phyloP scores from a whole-genome alignment of 2,113 vertebrate genomes.

The Aythya baeri region DNA sequence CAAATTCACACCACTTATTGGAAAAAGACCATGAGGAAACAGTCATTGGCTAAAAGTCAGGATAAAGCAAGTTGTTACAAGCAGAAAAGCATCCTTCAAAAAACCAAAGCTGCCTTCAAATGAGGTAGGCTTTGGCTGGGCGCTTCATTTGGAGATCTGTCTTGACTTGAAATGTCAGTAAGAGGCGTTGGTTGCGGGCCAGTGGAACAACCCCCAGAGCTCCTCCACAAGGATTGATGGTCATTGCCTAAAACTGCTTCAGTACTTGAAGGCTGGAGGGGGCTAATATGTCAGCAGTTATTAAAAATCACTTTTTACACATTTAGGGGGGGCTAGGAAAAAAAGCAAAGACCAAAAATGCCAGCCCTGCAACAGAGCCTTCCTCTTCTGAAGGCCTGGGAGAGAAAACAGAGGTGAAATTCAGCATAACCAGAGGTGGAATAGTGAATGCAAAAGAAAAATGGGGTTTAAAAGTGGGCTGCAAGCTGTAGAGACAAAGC shows the following conservation, averaged over 20 bases:
- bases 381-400: neutral
- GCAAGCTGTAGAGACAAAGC: neutral
- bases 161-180: neutral
- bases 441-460: neutral
- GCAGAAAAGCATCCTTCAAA: neutral
- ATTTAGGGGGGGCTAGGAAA: neutral
- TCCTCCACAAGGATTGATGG: neutral
- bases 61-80: slow-evolving; percentile 11
- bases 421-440: neutral
- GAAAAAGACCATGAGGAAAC: slow-evolving; percentile 7
- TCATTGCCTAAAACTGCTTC: neutral
- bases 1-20: slow-evolving; percentile 8
- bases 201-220: neutral
- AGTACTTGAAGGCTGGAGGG: neutral
- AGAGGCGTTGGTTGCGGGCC: neutral
- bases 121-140: neutral
- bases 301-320: neutral
- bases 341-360: neutral
- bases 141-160: neutral
- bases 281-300: neutral
- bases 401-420: neutral
- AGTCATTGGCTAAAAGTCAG: neutral
- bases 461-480: neutral
- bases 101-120: slow-evolving; percentile 17
- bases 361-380: neutral